Evolutionary conservation across 1,140 invertebrate species (phyloP), one percentile per base, ranked within the genome.

Genomic region (Ceratoteleas bidentatus): DNA sequence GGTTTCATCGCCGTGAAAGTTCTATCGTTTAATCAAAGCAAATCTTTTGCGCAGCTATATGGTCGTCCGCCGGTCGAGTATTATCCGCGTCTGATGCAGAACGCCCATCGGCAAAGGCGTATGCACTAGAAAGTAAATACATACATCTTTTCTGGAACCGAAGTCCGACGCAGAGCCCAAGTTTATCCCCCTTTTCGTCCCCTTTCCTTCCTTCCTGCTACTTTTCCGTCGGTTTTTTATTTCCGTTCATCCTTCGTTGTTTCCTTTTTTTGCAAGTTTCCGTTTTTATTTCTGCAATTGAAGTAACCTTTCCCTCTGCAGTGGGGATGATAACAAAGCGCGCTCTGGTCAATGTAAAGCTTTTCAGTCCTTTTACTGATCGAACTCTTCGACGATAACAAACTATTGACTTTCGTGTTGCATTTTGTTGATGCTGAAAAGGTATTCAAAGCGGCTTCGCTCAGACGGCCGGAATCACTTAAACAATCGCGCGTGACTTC

Each of bases 91-190:
- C 57, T 10, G 62, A 75, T 62, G 68, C 69, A 80, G 69, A 45
- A 77, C 75, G 66, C 84, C 78, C 70, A 77, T 36, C 50, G 45
- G 80, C 70, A 61, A 75, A 79, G 52, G 75, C 72, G 68, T 66
- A 82, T 81, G 79, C 40, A 81, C 78, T 81, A 85, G 81, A 85
- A 85, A 84, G 84, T 81, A 73, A 68, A 72, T 83, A 74, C 78
- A 62, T 76, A 73, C 73, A 68, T 76, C 50, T 72, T 76, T 76
- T 77, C 74, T 77, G 62, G 38, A 82, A 78, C 49, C 73, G 70
- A 74, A 85, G 72, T 79, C 57, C 50, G 56, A 11, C 15, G 45
- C 13, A 49, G 50, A 54, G 57, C n/a, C 52, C 33, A 66, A 70
- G 53, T 56, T 58, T 62, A 56, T 68, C n/a, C 43, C 9, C 54